A percentile compares a stretch with the other conserved stretches of the same genome.
Conservation (phyloP, 2,888 invertebrate genomes). For the Rhorus exstirpatorius region DNA sequence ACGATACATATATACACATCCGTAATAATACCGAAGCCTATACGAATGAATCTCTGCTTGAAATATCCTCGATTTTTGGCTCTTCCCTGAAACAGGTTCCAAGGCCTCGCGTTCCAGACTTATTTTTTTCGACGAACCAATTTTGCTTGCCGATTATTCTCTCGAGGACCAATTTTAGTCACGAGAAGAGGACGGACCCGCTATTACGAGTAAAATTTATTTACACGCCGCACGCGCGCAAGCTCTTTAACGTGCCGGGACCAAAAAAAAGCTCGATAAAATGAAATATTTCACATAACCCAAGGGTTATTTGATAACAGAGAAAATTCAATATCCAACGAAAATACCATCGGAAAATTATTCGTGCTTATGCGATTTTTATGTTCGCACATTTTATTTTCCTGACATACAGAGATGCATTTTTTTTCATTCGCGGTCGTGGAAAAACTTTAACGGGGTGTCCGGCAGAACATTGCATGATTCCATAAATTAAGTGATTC, state of each 20-base stretch:
- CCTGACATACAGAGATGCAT: not conserved
- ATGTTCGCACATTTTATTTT: too few relatives aligned
- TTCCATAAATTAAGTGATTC: constrained; percentile 80
- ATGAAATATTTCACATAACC: constrained; percentile 3
- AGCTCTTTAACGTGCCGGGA: constrained; percentile 1
- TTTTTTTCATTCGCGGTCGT: too few relatives aligned
- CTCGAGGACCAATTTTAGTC: constrained; percentile 59
- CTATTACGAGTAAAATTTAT: constrained; percentile 12
- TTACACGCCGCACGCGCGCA: constrained; percentile 40
- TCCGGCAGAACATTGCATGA: constrained; percentile 70
- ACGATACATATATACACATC: not conserved
- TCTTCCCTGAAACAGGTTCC: constrained; percentile 56
- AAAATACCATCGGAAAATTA: too few relatives aligned
- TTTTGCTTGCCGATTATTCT: constrained; percentile 27
- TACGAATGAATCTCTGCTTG: constrained; percentile 47
- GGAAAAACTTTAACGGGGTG: too few relatives aligned
- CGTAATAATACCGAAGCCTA: constrained; percentile 20
- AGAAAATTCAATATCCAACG: too few relatives aligned
- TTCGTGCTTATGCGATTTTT: too few relatives aligned
- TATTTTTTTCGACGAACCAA: constrained; percentile 54
- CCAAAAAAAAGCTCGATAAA: constrained; percentile 6
- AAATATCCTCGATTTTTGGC: constrained; percentile 53
- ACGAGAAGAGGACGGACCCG: constrained; percentile 49
- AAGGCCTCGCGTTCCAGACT: constrained; percentile 41
- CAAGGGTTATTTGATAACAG: not conserved